phyloP scores from a whole-genome alignment of 2,113 vertebrate genomes.

The Gambusia holbrooki region DNA sequence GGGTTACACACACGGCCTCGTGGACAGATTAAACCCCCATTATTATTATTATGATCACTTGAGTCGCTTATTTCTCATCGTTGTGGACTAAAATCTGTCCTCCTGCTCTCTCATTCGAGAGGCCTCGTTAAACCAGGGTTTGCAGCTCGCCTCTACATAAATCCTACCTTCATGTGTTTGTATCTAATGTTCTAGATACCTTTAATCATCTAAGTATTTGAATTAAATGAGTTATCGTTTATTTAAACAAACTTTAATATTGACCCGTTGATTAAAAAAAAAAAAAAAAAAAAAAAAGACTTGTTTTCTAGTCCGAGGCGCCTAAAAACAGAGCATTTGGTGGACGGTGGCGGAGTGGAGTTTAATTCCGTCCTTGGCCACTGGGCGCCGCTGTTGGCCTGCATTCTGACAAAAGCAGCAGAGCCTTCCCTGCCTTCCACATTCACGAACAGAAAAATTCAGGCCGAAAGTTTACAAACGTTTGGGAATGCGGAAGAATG shows the following conservation, averaged over 20 bases:
- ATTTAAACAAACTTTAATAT: background rate
- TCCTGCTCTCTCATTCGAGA: background rate
- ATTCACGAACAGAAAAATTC: background rate
- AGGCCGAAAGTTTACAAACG: background rate
- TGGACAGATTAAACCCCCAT: constrained; percentile 20
- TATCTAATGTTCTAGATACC: background rate
- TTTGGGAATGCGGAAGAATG: background rate
- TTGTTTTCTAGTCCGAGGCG: background rate
- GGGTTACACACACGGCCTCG: constrained; percentile 13
- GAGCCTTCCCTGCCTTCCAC: background rate
- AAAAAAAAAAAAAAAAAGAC: background rate
- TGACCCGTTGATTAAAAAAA: too few relatives aligned
- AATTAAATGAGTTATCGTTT: background rate
- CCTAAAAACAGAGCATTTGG: background rate
- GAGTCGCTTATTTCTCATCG: constrained; percentile 10
- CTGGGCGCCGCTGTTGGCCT: constrained; percentile 75
- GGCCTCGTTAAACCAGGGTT: background rate
- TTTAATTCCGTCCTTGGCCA: constrained; percentile 11
- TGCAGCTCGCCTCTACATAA: background rate
- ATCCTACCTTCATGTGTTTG: background rate
- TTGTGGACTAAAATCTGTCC: background rate
- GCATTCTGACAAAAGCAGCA: constrained; percentile 22
- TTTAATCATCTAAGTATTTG: background rate
- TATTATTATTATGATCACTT: background rate
- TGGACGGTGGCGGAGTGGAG: background rate